Conservation (phyloP, 2,888 invertebrate species). For the Gymnoscelis rufifasciata region DNA sequence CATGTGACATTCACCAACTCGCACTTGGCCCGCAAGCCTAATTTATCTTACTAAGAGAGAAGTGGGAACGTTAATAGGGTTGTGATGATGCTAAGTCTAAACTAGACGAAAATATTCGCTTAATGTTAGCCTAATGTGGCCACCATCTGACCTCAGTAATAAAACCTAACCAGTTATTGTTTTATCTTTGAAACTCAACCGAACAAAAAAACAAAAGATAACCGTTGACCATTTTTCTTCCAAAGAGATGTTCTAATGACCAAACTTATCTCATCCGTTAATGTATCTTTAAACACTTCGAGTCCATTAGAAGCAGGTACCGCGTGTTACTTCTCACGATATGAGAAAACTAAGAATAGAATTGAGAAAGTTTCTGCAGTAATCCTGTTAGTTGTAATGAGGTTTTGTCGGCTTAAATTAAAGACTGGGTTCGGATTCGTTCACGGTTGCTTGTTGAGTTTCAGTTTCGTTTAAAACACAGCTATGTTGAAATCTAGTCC, state of each 20-base stretch:
- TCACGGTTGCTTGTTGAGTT: constrained; percentile 14
- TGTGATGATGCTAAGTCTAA: too few species aligned
- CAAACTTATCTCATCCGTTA: constrained; percentile 50
- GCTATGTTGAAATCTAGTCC: too few species aligned
- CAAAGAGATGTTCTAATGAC: constrained; percentile 51
- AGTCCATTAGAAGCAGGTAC: constrained; percentile 39
- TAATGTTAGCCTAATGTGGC: too few species aligned
- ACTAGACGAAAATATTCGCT: too few species aligned
- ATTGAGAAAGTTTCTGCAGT: constrained; percentile 57
- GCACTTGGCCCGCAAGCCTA: too few species aligned
- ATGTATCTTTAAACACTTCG: constrained; percentile 62
- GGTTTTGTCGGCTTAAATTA: constrained; percentile 60
- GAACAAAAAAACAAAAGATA: constrained; percentile 7
- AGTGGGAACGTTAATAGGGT: too few species aligned
- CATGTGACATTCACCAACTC: too few species aligned
- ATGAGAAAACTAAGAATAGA: constrained; percentile 62
- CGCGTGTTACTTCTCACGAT: constrained; percentile 52
- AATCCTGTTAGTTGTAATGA: constrained; percentile 51
- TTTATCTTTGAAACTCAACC: neutral
- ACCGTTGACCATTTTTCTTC: constrained; percentile 17
- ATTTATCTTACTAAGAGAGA: too few species aligned
- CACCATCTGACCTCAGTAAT: too few species aligned
- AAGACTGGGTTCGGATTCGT: constrained; percentile 43
- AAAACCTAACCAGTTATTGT: neutral
- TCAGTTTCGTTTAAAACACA: neutral